Evolutionary conservation across 2,797 vertebrate genomes (phyloP), one percentile per base, ranked within the genome.

Genomic region (Salmo trutta): DNA sequence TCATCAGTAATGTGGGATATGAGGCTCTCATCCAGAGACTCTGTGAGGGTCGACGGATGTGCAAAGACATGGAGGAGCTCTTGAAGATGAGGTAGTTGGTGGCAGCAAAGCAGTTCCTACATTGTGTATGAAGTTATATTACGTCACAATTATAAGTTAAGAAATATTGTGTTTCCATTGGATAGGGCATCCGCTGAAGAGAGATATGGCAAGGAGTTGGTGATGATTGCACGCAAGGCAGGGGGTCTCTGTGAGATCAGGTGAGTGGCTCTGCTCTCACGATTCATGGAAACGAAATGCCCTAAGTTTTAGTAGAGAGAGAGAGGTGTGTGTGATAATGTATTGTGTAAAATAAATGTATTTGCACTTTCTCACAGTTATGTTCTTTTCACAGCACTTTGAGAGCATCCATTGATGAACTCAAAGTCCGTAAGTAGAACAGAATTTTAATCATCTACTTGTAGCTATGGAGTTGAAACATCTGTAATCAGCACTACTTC

Each of bases 1-100:
- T 98, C 85, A 95, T 93, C 6, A 93, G 95, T 77, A 96, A 97
- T 77, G 85, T 80, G 0, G 98, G 98, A 59, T 99, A 97, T 0
- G 98, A 99, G 72, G 84, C 87, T 0, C 92, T 99, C 0, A 71
- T 95, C 31, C 96, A 97, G 84, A 93, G 96, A 84, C 91, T 98
- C 5, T 88, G 90, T 74, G 97, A 99, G 0, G 98, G 98, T 0
- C 95, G 96, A 56, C 95, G 95, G 74, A 96, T 96, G 83, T 97
- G 97, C 91, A 99, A 99, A 88, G 98, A 99, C 3, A 90, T 97
- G 90, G 98, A 99, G 82, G 98, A 99, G 41, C 93, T 99, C 71
- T 90, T 99, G 73, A 96, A 96, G 86, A 95, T 98, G 93, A 97
- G 98, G 98, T 98, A 59, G 27, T 27, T 17, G 3, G 3, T 67